Evolutionary conservation across 2,888 invertebrate genomes (phyloP), one percentile per base, ranked within the genome.

Genomic region (Spodoptera picta): DNA sequence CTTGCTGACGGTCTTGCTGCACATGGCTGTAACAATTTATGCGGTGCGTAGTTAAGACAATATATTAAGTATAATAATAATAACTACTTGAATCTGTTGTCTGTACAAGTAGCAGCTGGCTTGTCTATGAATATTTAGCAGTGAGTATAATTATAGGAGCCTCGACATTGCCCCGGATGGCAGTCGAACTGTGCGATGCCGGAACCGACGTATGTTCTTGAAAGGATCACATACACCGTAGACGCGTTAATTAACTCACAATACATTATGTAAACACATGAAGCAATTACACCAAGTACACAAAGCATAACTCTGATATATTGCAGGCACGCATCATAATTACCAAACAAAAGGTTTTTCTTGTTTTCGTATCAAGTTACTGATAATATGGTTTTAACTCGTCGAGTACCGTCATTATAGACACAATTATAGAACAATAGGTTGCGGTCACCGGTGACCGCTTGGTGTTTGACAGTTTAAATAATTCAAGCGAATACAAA

Each of bases 131-230:
- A 73, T 73, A 73, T 71, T 60, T 31, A 71, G 50, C 45, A 44
- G 23, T 63, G 24, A 49, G 27, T 59, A 63, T 65, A 46, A 65
- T 60, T 46, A 36, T 36, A 59, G 42, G 24, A 73, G 63, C 80
- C 82, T 82, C 82, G 82, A 80, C 82, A 82, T 80, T 80, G 82
- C 73, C 70, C 73, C 66, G 64, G 55, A 70, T 76, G 65, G 61
- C 50, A 68, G 60, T 70, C 66, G 62, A 75, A 70, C 71, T 71
- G 64, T 70, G 62, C 65, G 54, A 73, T 72, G 53, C 74, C 74
- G 77, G 79, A 78, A 78, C 70, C 36, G 9, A 66, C 44, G 53
- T 44, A 60, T 64, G 73, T 42, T 76, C 75, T 78, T 77, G 79
- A 76, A 60, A 69, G 68, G 73, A 75, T 80, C 77, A 65, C 65